phyloP scores from a whole-genome alignment of 2,797 vertebrate species.

The Pipistrellus pygmaeus region DNA sequence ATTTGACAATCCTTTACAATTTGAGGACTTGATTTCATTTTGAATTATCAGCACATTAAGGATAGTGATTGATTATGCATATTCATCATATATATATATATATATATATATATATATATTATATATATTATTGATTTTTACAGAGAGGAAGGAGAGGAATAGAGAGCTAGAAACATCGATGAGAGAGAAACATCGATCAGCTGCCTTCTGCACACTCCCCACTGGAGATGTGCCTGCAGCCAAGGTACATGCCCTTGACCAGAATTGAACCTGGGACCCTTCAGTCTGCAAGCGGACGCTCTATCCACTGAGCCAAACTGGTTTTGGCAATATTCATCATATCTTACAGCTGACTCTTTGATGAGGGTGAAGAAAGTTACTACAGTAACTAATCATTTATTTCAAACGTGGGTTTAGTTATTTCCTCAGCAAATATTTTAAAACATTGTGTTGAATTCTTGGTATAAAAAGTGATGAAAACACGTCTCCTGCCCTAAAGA shows the following conservation, averaged over 20 bases:
- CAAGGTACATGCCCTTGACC: too few relatives aligned
- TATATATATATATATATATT: too few relatives aligned
- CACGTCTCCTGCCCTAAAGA: not conserved
- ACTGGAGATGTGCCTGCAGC: too few relatives aligned
- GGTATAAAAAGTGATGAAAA: not conserved
- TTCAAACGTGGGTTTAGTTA: not conserved
- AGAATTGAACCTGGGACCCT: too few relatives aligned
- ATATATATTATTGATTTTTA: too few relatives aligned
- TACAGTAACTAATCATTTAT: not conserved
- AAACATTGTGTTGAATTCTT: not conserved
- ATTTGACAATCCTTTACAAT: conserved; percentile 52
- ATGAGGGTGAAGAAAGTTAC: not conserved
- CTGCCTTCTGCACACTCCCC: too few relatives aligned
- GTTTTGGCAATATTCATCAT: not conserved
- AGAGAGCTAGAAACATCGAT: too few relatives aligned
- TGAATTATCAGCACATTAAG: not conserved
- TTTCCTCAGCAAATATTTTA: not conserved
- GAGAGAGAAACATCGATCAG: too few relatives aligned
- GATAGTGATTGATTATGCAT: not conserved
- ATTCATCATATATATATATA: not conserved
- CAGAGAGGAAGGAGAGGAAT: too few relatives aligned
- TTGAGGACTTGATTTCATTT: not conserved
- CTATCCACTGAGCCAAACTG: too few relatives aligned
- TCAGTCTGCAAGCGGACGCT: too few relatives aligned
- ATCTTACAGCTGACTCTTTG: not conserved